A percentile compares a stretch with the other conserved stretches of the same genome.
Evolutionary conservation across 2,888 invertebrate species (phyloP).

Genomic region (Aleiodes leptofemur): DNA sequence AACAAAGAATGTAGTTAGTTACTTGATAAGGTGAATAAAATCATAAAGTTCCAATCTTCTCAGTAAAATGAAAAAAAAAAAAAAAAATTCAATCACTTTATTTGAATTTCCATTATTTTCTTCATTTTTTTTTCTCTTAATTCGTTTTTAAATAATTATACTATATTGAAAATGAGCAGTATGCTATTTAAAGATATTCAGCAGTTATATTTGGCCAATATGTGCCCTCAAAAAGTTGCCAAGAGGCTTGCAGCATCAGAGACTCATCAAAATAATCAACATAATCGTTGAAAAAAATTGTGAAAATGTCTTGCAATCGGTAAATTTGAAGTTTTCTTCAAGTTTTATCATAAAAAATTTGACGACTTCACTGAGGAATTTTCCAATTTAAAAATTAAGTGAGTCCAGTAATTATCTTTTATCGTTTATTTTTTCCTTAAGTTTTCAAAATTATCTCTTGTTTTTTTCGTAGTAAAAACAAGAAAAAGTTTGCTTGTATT

Average conservation of each 20-base stretch:
- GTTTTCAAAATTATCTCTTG: too few relatives aligned
- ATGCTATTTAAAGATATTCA: conserved; percentile 63
- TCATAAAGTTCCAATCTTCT: conserved; percentile 41
- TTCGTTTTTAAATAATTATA: conserved; percentile 1
- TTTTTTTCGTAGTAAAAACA: too few relatives aligned
- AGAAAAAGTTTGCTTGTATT: too few relatives aligned
- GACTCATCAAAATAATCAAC: conserved; percentile 20
- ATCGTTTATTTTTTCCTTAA: too few relatives aligned
- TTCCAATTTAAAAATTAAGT: not conserved
- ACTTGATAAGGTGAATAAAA: conserved; percentile 72
- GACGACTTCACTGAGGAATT: not conserved
- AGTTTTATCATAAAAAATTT: not conserved
- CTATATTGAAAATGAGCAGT: conserved; percentile 11
- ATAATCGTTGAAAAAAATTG: conserved; percentile 30
- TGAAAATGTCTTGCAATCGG: conserved; percentile 29
- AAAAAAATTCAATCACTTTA: not conserved
- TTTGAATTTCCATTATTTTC: conserved; percentile 24
- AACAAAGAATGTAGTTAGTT: conserved; percentile 72
- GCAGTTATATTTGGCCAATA: conserved; percentile 56
- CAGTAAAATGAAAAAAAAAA: conserved; percentile 45
- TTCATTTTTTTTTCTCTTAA: conserved; percentile 18
- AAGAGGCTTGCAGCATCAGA: conserved; percentile 13
- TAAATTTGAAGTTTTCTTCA: conserved; percentile 3
- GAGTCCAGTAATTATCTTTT: not conserved
- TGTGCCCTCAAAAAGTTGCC: conserved; percentile 29